These are phyloP conservation scores for Plotosus lineatus DNA, from an alignment of 2,113 vertebrate species.

Conservation along the genomic window DNA sequence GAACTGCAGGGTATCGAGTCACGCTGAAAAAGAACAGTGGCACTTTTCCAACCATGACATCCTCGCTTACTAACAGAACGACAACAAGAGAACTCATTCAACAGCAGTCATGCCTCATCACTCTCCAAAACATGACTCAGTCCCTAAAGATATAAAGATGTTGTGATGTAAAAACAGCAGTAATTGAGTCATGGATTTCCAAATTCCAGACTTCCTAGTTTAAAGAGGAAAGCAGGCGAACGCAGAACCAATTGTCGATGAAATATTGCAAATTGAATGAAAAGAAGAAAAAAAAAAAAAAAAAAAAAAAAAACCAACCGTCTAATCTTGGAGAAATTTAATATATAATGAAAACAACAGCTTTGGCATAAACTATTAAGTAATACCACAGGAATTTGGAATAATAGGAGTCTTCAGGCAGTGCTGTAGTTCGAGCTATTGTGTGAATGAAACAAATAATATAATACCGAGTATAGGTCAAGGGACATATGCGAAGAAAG, in stretches of 20 bases:
- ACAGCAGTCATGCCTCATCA: conserved; percentile 22
- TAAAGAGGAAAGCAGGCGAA: background rate
- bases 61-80: background rate
- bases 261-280: conserved; percentile 5
- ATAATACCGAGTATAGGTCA: background rate
- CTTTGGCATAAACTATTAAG: background rate
- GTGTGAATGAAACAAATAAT: background rate
- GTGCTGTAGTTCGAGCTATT: background rate
- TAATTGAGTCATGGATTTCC: background rate
- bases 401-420: background rate
- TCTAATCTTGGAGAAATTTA: background rate
- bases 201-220: background rate
- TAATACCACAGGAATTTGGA: background rate
- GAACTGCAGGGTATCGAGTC: background rate
- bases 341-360: background rate
- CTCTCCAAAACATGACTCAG: background rate
- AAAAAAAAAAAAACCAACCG: conserved; percentile 8
- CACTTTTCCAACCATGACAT: background rate
- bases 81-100: conserved; percentile 2
- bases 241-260: conserved; percentile 6
- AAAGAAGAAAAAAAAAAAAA: background rate
- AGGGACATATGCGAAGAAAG: background rate
- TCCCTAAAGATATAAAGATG: conserved; percentile 15
- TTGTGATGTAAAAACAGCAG: conserved; percentile 16
- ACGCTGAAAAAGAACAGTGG: background rate